These are phyloP conservation scores for Eilema griseolum DNA, from an alignment of 2,888 invertebrate genomes.

Conservation along the genomic window DNA sequence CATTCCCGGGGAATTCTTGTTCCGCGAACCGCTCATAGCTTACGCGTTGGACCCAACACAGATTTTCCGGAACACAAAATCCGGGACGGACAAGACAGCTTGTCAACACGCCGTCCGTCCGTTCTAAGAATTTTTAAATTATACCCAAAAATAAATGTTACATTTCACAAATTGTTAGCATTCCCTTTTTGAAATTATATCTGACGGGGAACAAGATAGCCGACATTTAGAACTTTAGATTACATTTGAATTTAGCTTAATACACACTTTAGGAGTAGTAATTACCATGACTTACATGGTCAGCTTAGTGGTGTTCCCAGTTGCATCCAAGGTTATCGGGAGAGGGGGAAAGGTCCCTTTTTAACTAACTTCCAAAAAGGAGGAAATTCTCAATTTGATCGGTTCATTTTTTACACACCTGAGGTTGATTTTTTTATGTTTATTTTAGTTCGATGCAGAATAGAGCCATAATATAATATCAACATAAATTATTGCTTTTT, in stretches of 20 bases:
- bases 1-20: constrained; percentile 5
- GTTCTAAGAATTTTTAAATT: constrained; percentile 51
- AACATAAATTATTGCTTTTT: no score
- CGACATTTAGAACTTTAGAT: not conserved
- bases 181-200: constrained; percentile 27
- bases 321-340: no score
- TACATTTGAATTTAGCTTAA: not conserved
- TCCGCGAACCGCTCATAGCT: constrained; percentile 30
- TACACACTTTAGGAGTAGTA: not conserved
- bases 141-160: constrained; percentile 48
- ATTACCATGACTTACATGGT: no score
- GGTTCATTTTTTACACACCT: no score
- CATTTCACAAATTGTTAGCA: constrained; percentile 37
- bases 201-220: constrained; percentile 6
- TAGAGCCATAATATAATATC: no score
- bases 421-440: no score
- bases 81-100: constrained; percentile 45
- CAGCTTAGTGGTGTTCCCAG: no score
- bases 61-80: constrained; percentile 55
- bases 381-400: no score
- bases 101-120: constrained; percentile 50
- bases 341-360: no score
- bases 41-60: constrained; percentile 25
- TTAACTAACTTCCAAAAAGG: no score
- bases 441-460: no score